These are phyloP conservation scores for Isoperla grammatica DNA, from an alignment of 2,888 invertebrate genomes.

Conservation along the genomic window DNA sequence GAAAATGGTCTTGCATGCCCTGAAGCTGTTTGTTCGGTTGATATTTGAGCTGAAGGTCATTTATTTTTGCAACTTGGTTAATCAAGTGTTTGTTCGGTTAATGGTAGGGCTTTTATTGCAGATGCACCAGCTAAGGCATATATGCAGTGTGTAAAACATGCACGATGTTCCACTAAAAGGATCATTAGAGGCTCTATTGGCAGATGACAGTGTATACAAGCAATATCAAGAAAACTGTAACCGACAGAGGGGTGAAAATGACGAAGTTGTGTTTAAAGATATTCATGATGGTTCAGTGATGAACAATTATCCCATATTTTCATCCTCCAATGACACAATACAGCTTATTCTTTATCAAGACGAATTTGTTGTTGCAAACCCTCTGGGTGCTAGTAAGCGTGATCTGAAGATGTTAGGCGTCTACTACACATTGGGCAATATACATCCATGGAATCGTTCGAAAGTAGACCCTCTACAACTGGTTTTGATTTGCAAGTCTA, in stretches of 20 bases:
- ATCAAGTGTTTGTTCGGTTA: too few relatives aligned
- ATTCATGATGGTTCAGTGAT: background rate
- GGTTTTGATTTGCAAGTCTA: conserved; percentile 7
- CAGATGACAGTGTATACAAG: background rate
- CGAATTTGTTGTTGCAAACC: conserved; percentile 5
- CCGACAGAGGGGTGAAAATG: background rate
- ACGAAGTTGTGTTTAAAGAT: background rate
- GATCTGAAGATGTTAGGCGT: conserved; percentile 12
- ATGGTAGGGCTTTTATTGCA: conserved; percentile 19
- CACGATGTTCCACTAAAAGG: conserved; percentile 3
- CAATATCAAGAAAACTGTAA: background rate
- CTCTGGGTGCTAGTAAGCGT: background rate
- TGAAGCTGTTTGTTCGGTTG: background rate
- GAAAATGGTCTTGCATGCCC: background rate
- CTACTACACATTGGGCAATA: background rate
- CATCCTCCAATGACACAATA: background rate
- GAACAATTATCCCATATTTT: conserved; percentile 7
- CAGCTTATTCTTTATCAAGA: conserved; percentile 3
- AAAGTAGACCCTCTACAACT: conserved; percentile 14
- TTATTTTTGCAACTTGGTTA: too few relatives aligned
- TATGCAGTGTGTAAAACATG: background rate
- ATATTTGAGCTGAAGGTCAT: too few relatives aligned
- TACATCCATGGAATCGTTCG: conserved; percentile 4
- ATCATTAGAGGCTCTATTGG: background rate
- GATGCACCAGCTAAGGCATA: conserved; percentile 21